These are phyloP conservation scores for Dynastes grantii DNA, from an alignment of 2,888 invertebrate genomes.

Conservation along the genomic window DNA sequence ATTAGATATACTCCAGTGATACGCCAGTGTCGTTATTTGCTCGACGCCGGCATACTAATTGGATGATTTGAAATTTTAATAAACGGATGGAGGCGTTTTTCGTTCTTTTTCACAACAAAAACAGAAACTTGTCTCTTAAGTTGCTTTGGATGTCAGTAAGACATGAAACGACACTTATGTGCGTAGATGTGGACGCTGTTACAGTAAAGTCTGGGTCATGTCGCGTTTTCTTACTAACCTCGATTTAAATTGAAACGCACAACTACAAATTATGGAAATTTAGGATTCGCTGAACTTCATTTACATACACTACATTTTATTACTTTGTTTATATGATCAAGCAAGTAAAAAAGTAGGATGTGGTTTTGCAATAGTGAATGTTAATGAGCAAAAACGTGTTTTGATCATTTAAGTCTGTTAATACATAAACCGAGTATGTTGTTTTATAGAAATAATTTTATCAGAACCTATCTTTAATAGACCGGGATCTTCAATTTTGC, in stretches of 20 bases:
- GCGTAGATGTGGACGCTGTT: neutral
- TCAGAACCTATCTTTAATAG: too few relatives aligned
- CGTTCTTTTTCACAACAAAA: neutral
- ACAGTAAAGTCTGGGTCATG: too few relatives aligned
- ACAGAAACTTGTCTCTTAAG: neutral
- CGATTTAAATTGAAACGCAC: constrained; percentile 16
- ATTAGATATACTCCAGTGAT: neutral
- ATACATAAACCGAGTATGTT: too few relatives aligned
- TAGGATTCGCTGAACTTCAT: neutral
- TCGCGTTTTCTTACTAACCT: constrained; percentile 19
- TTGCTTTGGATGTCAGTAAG: neutral
- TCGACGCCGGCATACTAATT: neutral
- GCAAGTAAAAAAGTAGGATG: too few relatives aligned
- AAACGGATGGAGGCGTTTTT: neutral
- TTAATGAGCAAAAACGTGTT: too few relatives aligned
- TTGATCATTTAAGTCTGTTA: too few relatives aligned
- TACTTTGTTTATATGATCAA: too few relatives aligned
- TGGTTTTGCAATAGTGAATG: too few relatives aligned
- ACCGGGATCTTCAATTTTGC: too few relatives aligned
- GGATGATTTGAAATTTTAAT: constrained; percentile 2
- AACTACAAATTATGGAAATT: neutral
- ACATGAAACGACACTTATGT: neutral
- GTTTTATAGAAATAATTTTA: too few relatives aligned
- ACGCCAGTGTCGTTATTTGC: neutral
- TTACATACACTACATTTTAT: too few relatives aligned